Base-by-base conservation (phyloP, 2,888 invertebrate genomes). In the Limnephilus lunatus region DNA sequence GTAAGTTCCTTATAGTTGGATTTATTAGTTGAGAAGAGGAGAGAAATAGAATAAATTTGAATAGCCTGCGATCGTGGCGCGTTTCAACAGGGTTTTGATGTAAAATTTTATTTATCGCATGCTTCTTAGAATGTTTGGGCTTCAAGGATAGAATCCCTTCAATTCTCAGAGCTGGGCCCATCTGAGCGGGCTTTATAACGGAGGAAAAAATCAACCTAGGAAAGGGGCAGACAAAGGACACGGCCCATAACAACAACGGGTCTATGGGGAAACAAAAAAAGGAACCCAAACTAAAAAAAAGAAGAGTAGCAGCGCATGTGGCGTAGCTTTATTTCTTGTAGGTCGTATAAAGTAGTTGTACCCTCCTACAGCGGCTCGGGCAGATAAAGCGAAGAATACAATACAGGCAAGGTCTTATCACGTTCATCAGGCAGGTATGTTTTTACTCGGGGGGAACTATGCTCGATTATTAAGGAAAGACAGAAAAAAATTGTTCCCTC, bases 241-340 rank as follows among this genome's bases (percentile, higher is more conserved):
- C 80, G 80, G 88, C 31, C 88, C 88, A 88, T 80, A 88, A 88
- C 88, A 86, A 86, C 85, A 88, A 88, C 88, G 88, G 88, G 53
- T 88, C 88, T 88, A 88, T 80, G 88, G 68, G 32, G 88, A 88
- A 88, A 88, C 48, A 48, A 87, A 87, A 87, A 87, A 53, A 53
- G 19, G 53, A 53, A 25, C 14, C 15, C 14, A 87, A 87, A 44
- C n/a, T 30, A 68, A 68, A 88, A 80, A n/a, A 88, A 88, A 88
- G 7, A 80, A 25, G 88, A 88, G 25, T 35, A 85, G 25, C 80
- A 68, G 88, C 80, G 32, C 88, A 80, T 88, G 88, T 35, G 88
- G 88, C n/a, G 88, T 39, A 86, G 88, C 88, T 88, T 88, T 88
- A 88, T 88, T 80, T 80, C 88, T 80, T 35, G 35, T 85, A 39